Base-by-base conservation (phyloP, 1,140 invertebrate genomes). In the Calephelis virginiensis region DNA sequence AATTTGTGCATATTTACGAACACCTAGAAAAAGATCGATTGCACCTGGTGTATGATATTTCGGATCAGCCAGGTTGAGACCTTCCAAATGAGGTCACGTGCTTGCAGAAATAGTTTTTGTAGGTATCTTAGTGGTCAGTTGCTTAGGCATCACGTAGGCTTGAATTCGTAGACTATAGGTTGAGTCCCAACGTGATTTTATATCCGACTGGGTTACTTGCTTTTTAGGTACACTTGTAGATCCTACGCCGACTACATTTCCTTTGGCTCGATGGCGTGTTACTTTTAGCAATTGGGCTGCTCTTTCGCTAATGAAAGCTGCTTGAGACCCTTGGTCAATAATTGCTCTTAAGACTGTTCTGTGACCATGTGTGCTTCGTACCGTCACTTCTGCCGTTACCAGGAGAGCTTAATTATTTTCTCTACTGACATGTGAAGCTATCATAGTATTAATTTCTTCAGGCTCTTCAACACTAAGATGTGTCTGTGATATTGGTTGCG, bases 51-150 rank as follows among this genome's bases (percentile, higher is more conserved):
- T 59, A 40, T 61, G 45, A 46, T 43, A 72, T 14, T 47, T 64
- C 38, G 63, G 61, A 64, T 75, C 73, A 8, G 70, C 73, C 49
- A 75, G 46, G 10, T 68, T 61, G n/a, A 72, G 47, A 4, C 61
- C 64, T 13, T 64, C 6, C 8, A 72, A 61, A 43, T 72, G 77
- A 74, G 12, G 48, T 81, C 60, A 86, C 68, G 0, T 77, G 1
- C 59, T 61, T 10, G 11, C 38, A 6, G 40, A 46, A 69, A 43
- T 9, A 37, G 8, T 49, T 13, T 49, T 13, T 13, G 48, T 13
- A 13, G 48, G 12, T 8, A 49, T 13, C 5, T 49, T 6, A 13
- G 48, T 13, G 8, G 48, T 49, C n/a, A 49, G 8, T 6, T 49
- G 48, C n/a, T 49, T 49, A 13, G 48, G 8, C 5, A 49, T 6